Evolutionary conservation across 2,113 vertebrate species (phyloP), one percentile per base, ranked within the genome.

Genomic region (Sula dactylatra): DNA sequence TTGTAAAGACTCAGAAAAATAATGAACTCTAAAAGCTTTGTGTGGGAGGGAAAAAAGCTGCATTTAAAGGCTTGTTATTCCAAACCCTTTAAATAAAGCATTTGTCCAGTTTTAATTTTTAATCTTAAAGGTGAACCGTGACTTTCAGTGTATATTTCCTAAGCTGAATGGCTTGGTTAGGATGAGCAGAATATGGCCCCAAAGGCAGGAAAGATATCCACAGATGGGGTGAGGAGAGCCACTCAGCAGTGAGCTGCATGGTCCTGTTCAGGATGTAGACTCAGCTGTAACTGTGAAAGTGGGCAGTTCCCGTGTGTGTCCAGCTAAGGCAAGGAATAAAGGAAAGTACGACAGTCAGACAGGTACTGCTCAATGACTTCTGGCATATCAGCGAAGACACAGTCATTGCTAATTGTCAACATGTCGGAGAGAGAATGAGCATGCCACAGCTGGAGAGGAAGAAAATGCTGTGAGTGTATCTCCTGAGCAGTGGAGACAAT

Each of bases 371-470:
- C 31, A 21, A 4, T 73, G 36, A 44, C 11, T 31, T 44, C 27
- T 49, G 10, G 32, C 3, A 0, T 32, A 24, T 22, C 47, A 45
- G 13, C 0, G 1, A 70, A 52, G 21, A 50, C 25, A 9, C 15
- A 73, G 32, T 36, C 9, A 16, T 8, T 40, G 27, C 25, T 83
- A 61, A 44, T 44, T 44, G 13, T 61, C 40, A 58, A 31, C 24
- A 59, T 47, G 25, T 31, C 27, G 64, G 29, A 36, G 29, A 50
- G 15, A 49, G 15, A 87, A 40, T 0, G 2, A 42, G 7, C 3
- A 2, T 21, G 8, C 7, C 26, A 44, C 34, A 36, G 16, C 34
- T 77, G 32, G 13, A 80, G 21, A 81, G 21, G 31, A 78, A 86
- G 42, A 12, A 82, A 94, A 59, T 66, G 25, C 29, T 67, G 13